phyloP scores from a whole-genome alignment of 2,113 vertebrate genomes.

The Siniperca knerii region DNA sequence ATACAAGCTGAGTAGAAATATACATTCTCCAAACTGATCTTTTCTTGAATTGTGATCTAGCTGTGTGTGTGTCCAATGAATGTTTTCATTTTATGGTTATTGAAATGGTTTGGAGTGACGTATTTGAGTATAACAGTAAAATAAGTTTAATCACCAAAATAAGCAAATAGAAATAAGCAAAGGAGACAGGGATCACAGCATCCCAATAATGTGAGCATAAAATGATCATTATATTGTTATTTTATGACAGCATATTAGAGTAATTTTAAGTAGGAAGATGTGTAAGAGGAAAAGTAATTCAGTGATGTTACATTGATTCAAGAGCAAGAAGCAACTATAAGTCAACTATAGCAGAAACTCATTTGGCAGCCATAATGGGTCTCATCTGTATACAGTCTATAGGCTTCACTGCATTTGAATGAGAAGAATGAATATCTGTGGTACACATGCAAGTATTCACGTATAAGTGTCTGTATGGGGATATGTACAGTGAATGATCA shows the following conservation, averaged over 20 bases:
- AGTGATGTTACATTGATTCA: background rate
- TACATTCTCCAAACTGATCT: background rate
- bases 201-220: too few relatives aligned
- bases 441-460: background rate
- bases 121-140: background rate
- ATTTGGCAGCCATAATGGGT: background rate
- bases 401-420: conserved; percentile 6
- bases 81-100: background rate
- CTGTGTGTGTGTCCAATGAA: background rate
- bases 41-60: background rate
- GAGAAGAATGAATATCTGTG: background rate
- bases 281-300: too few relatives aligned
- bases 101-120: background rate
- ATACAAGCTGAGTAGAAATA: too few relatives aligned
- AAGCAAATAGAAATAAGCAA: too few relatives aligned
- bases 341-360: conserved; percentile 1
- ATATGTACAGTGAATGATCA: background rate
- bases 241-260: too few relatives aligned
- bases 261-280: too few relatives aligned
- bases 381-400: conserved; percentile 16
- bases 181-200: too few relatives aligned
- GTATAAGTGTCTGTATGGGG: background rate
- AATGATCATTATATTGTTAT: too few relatives aligned
- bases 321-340: background rate
- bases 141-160: too few relatives aligned